Base-by-base conservation (phyloP, 2,797 vertebrate species). In the Acestrorhynchus altus region DNA sequence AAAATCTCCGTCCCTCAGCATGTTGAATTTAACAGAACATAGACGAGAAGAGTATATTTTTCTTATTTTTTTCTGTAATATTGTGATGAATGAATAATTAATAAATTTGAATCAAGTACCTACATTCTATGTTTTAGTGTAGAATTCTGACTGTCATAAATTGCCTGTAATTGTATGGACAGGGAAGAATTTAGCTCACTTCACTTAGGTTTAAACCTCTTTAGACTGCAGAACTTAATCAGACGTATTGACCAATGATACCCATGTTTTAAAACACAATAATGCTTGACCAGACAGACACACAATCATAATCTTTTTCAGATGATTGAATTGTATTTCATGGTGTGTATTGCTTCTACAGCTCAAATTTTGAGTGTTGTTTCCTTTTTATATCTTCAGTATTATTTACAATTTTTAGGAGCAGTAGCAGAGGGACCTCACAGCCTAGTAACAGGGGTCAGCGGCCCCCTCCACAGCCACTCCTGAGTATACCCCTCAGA, bases 401-500 rank as follows among this genome's bases (percentile, higher is more conserved):
- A 13, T 71, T 18, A 35, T 75, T 56, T 61, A 10, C 44, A 0
- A 20, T 79, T 72, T 67, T 77, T 54, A 93, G 92, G 83, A 85
- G 31, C 51, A 83, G 73, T 54, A 54, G 81, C 69, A 78, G 86
- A 84, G 65, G 69, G 6, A 66, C 72, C 42, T 80, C 82, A 11
- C 73, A 83, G 74, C 79, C 72, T 74, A 79, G 40, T 64, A 81
- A 52, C 72, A 87, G 87, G 81, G 87, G 88, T 81, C 81, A 83
- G 73, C 85, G 87, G 7, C 84, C 75, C 39, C 76, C 79, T 73
- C 47, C 57, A 51, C 51, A 84, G 82, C 83, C 77, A 18, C 11
- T 35, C 52, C 49, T 60, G 59, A 6, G 52, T 22, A 16, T 46
- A 47, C 44, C 31, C 10, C 54, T 66, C 26, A 40, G 59, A 65